These are phyloP conservation scores for Genyomyrus donnyi DNA, from an alignment of 2,113 vertebrate species.

Conservation along the genomic window DNA sequence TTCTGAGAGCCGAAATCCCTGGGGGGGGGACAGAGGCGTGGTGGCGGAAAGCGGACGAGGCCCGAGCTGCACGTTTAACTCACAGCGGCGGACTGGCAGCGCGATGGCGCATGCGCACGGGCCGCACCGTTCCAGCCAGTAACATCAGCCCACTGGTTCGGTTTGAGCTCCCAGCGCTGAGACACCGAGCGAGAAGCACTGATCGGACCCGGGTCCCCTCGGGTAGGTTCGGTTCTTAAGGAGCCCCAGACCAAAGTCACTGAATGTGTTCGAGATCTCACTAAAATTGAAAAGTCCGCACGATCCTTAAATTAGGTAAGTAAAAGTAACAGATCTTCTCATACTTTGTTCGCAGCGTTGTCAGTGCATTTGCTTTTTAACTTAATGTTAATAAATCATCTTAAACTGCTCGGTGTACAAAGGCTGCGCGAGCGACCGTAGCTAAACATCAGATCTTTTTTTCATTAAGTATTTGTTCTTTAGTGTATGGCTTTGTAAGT, in stretches of 20 bases:
- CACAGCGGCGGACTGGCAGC: background rate
- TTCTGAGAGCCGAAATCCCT: background rate
- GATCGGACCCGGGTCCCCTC: background rate
- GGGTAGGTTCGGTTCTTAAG: background rate
- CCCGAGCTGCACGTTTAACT: background rate
- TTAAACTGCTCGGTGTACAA: background rate
- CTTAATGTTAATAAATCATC: background rate
- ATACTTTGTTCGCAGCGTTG: background rate
- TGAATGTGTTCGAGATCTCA: background rate
- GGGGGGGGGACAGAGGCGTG: background rate
- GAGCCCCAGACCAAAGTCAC: background rate
- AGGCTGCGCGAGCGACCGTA: background rate
- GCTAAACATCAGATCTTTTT: background rate
- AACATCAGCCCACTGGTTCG: background rate
- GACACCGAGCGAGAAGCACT: background rate
- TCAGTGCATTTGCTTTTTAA: background rate
- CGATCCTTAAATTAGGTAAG: conserved; percentile 14
- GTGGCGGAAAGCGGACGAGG: background rate
- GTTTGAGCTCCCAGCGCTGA: background rate
- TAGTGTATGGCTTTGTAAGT: background rate
- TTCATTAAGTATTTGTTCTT: background rate
- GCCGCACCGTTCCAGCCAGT: background rate
- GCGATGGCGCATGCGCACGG: background rate
- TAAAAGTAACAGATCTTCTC: background rate
- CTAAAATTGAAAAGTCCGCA: conserved; percentile 25